Evolutionary conservation across 2,888 invertebrate species (phyloP).

Genomic region (Atethmia centrago): DNA sequence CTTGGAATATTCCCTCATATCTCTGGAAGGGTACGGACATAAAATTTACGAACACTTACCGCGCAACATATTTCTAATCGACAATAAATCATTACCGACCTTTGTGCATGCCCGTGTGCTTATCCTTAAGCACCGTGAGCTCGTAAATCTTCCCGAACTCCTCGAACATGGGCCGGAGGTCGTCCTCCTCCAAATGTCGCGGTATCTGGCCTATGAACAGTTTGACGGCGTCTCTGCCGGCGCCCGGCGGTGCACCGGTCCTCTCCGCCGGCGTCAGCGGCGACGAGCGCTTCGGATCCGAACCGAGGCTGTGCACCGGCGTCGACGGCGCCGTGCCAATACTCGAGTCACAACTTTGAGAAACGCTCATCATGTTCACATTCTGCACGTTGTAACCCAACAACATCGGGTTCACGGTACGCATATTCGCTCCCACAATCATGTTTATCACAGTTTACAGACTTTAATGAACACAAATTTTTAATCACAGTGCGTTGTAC

Average conservation of each 20-base stretch:
- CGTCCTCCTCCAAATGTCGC: constrained; percentile 96
- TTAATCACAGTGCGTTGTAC: constrained; percentile 87
- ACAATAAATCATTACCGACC: constrained; percentile 90
- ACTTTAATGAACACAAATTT: constrained; percentile 78
- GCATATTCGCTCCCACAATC: constrained; percentile 85
- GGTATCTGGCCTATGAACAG: constrained; percentile 98
- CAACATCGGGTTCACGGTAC: constrained; percentile 82
- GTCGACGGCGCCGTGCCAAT: constrained; percentile 85
- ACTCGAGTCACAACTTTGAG: constrained; percentile 65
- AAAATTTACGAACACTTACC: constrained; percentile 48
- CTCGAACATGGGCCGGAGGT: constrained; percentile 97
- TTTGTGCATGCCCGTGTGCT: constrained; percentile 98
- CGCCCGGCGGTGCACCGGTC: constrained; percentile 86
- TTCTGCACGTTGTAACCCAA: constrained; percentile 82
- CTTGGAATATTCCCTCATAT: constrained; percentile 35
- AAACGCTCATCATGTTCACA: constrained; percentile 69
- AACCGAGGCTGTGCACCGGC: constrained; percentile 79
- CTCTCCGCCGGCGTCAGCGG: constrained; percentile 85
- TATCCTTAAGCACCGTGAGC: constrained; percentile 98
- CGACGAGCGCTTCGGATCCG: constrained; percentile 74
- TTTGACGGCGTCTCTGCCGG: constrained; percentile 93
- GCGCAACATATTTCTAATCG: constrained; percentile 55
- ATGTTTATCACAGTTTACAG: constrained; percentile 83
- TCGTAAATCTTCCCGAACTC: constrained; percentile 98
- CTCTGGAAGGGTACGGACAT: constrained; percentile 27